Conservation (phyloP, 2,797 vertebrate species). For the Acrossocheilus fasciatus region DNA sequence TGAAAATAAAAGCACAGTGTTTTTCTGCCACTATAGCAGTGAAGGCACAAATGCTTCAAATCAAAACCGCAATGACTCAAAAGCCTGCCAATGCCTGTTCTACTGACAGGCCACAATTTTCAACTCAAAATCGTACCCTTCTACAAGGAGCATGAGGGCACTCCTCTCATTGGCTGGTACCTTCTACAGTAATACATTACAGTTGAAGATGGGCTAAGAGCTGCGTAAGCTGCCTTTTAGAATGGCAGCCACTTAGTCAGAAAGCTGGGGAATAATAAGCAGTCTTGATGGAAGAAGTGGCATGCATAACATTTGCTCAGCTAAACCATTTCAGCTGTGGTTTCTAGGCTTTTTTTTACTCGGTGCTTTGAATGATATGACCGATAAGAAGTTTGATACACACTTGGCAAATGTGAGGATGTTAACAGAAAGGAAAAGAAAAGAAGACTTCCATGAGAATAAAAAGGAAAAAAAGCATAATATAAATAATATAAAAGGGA, state of each 20-base stretch:
- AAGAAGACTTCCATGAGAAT: not conserved
- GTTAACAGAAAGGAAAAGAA: slow-evolving; percentile 65
- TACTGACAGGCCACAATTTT: slow-evolving; percentile 65
- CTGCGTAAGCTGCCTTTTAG: slow-evolving; percentile 57
- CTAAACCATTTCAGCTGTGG: slow-evolving; percentile 51
- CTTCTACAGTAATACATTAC: slow-evolving; percentile 59
- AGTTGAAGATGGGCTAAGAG: slow-evolving; percentile 49
- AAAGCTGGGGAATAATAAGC: slow-evolving; percentile 60
- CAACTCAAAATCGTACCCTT: slow-evolving; percentile 60
- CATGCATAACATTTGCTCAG: slow-evolving; percentile 57
- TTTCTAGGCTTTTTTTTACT: slow-evolving; percentile 44
- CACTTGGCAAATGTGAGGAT: slow-evolving; percentile 36
- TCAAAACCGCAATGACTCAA: slow-evolving; percentile 55
- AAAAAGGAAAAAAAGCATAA: not conserved
- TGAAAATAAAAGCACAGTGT: slow-evolving; percentile 30
- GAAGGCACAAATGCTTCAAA: slow-evolving; percentile 55
- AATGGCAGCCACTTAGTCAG: slow-evolving; percentile 60
- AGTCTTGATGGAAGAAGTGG: slow-evolving; percentile 60
- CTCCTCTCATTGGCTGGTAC: slow-evolving; percentile 50
- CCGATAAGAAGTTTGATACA: slow-evolving; percentile 43
- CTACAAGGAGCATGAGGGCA: slow-evolving; percentile 41
- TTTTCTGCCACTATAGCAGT: slow-evolving; percentile 48
- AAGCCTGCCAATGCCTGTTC: slow-evolving; percentile 51
- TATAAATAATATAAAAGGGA: not conserved
- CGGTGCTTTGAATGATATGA: slow-evolving; percentile 55